Conservation (phyloP, 2,797 vertebrate species). For the Coluber constrictor region DNA sequence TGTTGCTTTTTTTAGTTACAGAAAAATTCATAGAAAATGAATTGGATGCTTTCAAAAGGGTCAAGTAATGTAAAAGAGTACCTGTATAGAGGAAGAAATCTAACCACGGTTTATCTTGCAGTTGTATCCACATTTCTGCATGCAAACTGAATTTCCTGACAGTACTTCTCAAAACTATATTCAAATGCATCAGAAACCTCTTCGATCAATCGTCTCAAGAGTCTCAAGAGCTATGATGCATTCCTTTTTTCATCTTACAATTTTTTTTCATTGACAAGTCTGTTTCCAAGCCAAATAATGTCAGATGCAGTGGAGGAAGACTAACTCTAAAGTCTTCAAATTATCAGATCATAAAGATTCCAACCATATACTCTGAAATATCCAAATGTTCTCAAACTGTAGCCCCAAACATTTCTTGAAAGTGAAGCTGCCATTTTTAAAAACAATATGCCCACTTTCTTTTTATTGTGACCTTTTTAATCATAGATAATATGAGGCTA, state of each 20-base stretch:
- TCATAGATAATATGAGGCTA: background rate
- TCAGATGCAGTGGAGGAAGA: background rate
- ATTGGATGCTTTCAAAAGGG: background rate
- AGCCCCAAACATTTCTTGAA: background rate
- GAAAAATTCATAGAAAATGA: background rate
- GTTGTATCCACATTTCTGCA: background rate
- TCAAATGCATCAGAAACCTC: background rate
- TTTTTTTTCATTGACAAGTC: background rate
- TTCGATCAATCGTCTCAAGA: background rate
- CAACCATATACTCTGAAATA: background rate
- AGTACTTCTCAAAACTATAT: background rate
- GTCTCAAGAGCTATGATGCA: background rate
- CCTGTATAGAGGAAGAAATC: background rate
- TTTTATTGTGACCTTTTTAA: background rate
- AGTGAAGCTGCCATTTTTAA: background rate
- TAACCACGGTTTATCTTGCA: background rate
- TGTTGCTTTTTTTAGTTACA: background rate
- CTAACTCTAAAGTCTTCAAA: background rate
- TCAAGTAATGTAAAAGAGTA: background rate
- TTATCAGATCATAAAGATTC: background rate
- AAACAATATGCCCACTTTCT: background rate
- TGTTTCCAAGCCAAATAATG: background rate
- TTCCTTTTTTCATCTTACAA: background rate
- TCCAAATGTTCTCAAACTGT: background rate
- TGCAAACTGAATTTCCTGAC: background rate